A percentile compares a stretch with the other conserved stretches of the same genome.
phyloP scores from a whole-genome alignment of 2,113 vertebrate species.

The Oncorhynchus keta region DNA sequence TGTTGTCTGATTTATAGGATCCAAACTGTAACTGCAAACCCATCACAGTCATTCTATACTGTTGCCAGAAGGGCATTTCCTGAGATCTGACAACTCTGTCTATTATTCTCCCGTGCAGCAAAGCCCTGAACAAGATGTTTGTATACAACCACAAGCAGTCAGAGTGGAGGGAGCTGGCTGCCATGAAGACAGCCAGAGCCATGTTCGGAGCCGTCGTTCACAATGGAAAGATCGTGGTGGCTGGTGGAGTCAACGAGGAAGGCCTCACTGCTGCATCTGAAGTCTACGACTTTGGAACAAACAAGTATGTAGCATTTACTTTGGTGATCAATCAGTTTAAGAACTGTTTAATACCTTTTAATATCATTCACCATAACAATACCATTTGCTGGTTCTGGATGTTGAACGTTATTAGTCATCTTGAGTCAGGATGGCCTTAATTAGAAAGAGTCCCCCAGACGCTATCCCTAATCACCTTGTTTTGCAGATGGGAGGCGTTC shows the following conservation, averaged over 20 bases:
- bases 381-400: too few relatives aligned
- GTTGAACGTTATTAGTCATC: too few relatives aligned
- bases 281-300: slow-evolving; percentile 85
- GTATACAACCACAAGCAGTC: slow-evolving; percentile 93
- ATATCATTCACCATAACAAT: too few relatives aligned
- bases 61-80: background rate
- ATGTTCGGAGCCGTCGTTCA: slow-evolving; percentile 95
- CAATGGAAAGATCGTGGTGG: slow-evolving; percentile 85
- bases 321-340: background rate
- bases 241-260: slow-evolving; percentile 93
- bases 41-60: background rate
- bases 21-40: background rate
- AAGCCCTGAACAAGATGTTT: slow-evolving; percentile 92
- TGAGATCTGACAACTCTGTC: background rate
- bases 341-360: background rate
- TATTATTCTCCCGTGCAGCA: slow-evolving; percentile 70
- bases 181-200: slow-evolving; percentile 91
- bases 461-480: slow-evolving; percentile 3
- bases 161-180: slow-evolving; percentile 93
- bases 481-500: slow-evolving; percentile 87
- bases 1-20: background rate
- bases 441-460: background rate
- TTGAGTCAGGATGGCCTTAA: too few relatives aligned
- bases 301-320: slow-evolving; percentile 81
- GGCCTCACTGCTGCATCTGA: slow-evolving; percentile 87